Evolutionary conservation across 2,888 invertebrate species (phyloP).

Genomic region (Epistrophe eligans): DNA sequence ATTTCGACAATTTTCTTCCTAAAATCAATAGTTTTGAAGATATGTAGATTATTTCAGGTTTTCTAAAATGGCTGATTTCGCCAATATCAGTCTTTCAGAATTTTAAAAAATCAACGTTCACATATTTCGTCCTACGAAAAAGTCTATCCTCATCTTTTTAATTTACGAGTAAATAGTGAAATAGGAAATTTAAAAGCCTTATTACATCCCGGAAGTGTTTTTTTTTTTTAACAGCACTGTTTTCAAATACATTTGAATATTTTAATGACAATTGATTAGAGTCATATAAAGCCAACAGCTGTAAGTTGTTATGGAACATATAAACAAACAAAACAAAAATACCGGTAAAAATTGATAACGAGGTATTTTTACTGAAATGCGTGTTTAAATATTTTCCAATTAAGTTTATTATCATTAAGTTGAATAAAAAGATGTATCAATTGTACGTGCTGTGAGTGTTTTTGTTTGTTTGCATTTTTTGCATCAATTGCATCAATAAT

Average conservation of each 20-base stretch:
- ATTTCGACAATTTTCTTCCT: no score
- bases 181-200: no score
- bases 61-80: no score
- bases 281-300: slow-evolving; percentile 8
- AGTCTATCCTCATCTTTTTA: no score
- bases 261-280: background rate
- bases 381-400: background rate
- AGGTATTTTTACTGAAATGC: background rate
- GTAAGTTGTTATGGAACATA: background rate
- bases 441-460: background rate
- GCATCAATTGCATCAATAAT: background rate
- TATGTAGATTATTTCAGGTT: no score
- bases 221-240: slow-evolving; percentile 10
- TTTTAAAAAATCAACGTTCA: no score
- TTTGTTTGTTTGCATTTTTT: background rate
- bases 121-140: no score
- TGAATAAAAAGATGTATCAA: background rate
- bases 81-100: no score
- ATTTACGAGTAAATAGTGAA: no score
- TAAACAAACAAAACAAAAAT: slow-evolving; percentile 1
- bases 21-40: no score
- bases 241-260: slow-evolving; percentile 7
- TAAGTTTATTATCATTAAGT: background rate
- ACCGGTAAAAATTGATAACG: background rate
- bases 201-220: no score